Evolutionary conservation across 2,113 vertebrate species (phyloP).

Genomic region (Hippocampus barbouri): DNA sequence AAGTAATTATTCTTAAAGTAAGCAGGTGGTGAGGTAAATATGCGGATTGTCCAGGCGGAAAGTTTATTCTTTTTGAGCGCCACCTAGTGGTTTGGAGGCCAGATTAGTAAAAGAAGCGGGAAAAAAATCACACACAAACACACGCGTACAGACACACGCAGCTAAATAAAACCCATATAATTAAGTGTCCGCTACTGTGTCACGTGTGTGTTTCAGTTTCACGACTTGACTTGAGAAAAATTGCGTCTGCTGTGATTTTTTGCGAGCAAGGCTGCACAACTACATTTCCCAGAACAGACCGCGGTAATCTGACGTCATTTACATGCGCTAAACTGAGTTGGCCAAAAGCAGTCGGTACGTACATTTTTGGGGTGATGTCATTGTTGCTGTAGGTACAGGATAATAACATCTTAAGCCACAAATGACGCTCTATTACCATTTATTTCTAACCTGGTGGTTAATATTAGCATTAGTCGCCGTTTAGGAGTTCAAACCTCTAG

Average conservation of each 20-base stretch:
- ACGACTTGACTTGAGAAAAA: neutral
- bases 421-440: neutral
- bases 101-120: too few relatives aligned
- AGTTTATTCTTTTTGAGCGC: too few relatives aligned
- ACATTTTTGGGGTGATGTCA: neutral
- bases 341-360: conserved; percentile 50
- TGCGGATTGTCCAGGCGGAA: too few relatives aligned
- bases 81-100: too few relatives aligned
- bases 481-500: neutral
- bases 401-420: neutral
- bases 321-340: conserved; percentile 63
- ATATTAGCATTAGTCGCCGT: neutral
- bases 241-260: neutral
- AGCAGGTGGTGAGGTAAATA: too few relatives aligned
- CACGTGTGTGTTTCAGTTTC: too few relatives aligned
- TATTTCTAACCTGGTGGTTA: neutral
- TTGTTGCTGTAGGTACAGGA: neutral
- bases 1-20: too few relatives aligned
- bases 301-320: conserved; percentile 32
- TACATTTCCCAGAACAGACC: conserved; percentile 56
- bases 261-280: neutral
- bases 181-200: too few relatives aligned
- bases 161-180: too few relatives aligned
- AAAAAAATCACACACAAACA: too few relatives aligned
- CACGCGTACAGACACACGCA: too few relatives aligned